Conservation (phyloP, 1,140 invertebrate species). For the Rhyzopertha dominica region DNA sequence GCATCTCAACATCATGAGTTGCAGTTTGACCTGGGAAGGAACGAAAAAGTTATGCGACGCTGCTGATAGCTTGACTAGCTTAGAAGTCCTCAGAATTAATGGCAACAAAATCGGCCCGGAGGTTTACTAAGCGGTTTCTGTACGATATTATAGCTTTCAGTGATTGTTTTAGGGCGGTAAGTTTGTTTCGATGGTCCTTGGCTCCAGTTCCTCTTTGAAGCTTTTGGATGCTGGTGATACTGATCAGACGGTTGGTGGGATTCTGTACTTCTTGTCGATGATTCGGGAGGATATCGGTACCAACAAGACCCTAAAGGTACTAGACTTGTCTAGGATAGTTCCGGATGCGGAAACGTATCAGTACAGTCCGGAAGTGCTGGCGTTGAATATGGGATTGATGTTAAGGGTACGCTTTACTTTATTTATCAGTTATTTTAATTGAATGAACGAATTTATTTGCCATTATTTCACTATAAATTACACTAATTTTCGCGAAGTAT, state of each 20-base stretch:
- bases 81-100: constrained; percentile 50
- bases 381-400: constrained; percentile 36
- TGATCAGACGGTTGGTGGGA: constrained; percentile 48
- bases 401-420: constrained; percentile 31
- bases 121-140: constrained; percentile 23
- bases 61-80: constrained; percentile 42
- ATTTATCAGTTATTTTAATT: no score
- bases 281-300: constrained; percentile 41
- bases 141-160: background rate
- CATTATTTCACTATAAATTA: no score
- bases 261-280: constrained; percentile 47
- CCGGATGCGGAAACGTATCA: no score
- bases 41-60: constrained; percentile 25
- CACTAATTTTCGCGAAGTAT: no score
- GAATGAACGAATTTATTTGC: no score
- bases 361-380: constrained; percentile 34
- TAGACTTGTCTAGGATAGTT: constrained; percentile 55
- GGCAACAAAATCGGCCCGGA: constrained; percentile 51
- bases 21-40: constrained; percentile 46
- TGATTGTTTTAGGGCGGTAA: constrained; percentile 43
- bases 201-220: constrained; percentile 45
- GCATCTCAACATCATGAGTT: constrained; percentile 52
- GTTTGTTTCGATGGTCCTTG: constrained; percentile 47
- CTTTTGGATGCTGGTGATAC: constrained; percentile 53
- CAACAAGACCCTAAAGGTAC: constrained; percentile 46